Conservation (phyloP, 2,888 invertebrate species). For the Eupeodes luniger region DNA sequence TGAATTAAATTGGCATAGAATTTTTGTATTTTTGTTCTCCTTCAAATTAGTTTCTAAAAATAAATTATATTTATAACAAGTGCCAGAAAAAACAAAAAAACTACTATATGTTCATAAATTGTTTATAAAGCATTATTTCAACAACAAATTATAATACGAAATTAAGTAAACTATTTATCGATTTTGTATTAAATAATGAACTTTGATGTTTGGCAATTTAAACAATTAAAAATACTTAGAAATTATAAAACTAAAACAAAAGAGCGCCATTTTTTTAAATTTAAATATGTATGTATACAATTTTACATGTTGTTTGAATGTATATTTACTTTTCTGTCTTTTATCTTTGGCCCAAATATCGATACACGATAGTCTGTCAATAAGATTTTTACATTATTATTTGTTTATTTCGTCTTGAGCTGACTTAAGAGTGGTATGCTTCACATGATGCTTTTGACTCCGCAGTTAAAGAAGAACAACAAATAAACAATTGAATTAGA, state of each 20-base stretch:
- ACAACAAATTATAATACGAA: not conserved
- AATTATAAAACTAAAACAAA: not conserved
- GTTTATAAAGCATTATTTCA: not conserved
- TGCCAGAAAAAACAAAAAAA: not conserved
- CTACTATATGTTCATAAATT: not conserved
- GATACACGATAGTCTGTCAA: too few relatives aligned
- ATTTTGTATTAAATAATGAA: not conserved
- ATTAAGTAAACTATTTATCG: not conserved
- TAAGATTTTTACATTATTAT: too few relatives aligned
- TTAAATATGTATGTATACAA: too few relatives aligned
- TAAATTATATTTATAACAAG: not conserved
- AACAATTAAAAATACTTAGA: not conserved
- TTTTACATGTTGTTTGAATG: too few relatives aligned
- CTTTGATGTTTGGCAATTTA: not conserved
- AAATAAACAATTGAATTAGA: too few relatives aligned
- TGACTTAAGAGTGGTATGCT: too few relatives aligned
- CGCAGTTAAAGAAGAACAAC: too few relatives aligned
- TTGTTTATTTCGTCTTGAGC: too few relatives aligned
- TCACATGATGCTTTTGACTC: too few relatives aligned
- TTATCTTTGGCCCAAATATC: too few relatives aligned
- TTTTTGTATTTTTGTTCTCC: not conserved
- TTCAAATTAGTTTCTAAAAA: slow-evolving; percentile 28
- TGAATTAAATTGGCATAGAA: slow-evolving; percentile 11
- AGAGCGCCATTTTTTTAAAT: not conserved
- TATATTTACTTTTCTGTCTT: too few relatives aligned